Evolutionary conservation across 2,113 vertebrate species (phyloP), one percentile per base, ranked within the genome.

Genomic region (Trichomycterus rosablanca): DNA sequence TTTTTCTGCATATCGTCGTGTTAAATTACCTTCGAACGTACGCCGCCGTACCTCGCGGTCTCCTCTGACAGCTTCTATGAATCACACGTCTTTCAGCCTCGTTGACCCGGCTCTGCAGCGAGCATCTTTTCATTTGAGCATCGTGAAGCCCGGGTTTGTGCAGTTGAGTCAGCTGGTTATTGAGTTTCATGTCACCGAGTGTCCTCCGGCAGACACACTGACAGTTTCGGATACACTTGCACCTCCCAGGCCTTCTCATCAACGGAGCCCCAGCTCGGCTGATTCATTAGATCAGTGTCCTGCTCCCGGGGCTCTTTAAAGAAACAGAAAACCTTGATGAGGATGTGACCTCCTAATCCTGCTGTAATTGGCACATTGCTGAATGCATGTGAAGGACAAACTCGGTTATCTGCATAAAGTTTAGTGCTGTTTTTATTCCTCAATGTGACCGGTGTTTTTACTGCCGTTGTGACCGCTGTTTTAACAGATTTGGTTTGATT

Each of bases 201-300:
- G 15, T 52, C 49, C 49, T 52, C 15, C 28, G 5, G 8, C 16
- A 19, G 49, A 18, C 26, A 18, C 26, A 11, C 30, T 34, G 49
- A 30, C 9, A n/a, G 16, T 26, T 18, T 34, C 28, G 5, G 30
- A 53, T 35, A 20, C 18, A 10, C 28, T 20, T 32, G 28, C 49
- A 32, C 50, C 50, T 53, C 50, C 5, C 14, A 23, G 22, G 45
- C 20, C 20, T 20, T 45, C 18, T 34, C 49, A 52, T 52, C 14
- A 34, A 53, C 50, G 35, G 32, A 34, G 50, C 15, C 50, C 12
- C 10, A 34, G 30, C 15, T 20, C 49, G 10, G 30, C 15, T 20
- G 50, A 53, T n/a, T 53, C 50, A 53, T 19, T 20, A 20, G 30
- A 53, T 53, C 18, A 53, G 1, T 22, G 50, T 53, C 18, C 30